Base-by-base conservation (phyloP, 2,888 invertebrate genomes). In the Myopa tessellatipennis region DNA sequence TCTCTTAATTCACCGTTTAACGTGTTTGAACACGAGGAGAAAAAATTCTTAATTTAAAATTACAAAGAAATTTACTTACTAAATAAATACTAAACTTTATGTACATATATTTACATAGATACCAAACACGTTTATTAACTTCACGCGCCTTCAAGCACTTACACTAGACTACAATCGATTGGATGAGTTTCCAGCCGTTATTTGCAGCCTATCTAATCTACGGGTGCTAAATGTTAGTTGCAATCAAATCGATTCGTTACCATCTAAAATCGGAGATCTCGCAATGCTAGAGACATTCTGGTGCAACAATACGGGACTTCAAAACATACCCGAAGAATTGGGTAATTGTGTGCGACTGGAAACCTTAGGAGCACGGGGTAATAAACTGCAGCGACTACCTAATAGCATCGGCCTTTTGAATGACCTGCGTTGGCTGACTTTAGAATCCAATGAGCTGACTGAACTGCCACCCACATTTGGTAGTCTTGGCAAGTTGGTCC, bases 101-200 rank as follows among this genome's bases (percentile, higher is more conserved):
- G n/a, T 55, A 55, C 14, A 50, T 50, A 50, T 50, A 55, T 55
- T n/a, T 16, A 55, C n/a, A 55, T 55, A 89, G 84, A 82, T 91
- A 26, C 91, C 91, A 58, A 88, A 89, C 65, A 89, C 90, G 83
- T 88, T 94, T 78, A 89, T 89, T 40, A 89, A 90, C 77, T 87
- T 93, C 69, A 84, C 90, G 73, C 92, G 92, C 80, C 86, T 94
- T 45, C 92, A 92, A 73, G 91, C 92, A 34, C 88, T 94, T 78
- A 92, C 93, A 6, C 85, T 94, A 83, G 93, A 93, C 84, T 93
- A 92, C 85, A 94, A 94, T 85, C 91, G 91, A 79, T 89, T 94
- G 78, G 90, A 89, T 79, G 89, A 89, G 34, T 90, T 93, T 84
- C 94, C 94, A 1, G 82, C 90, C n/a, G 91, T 91, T 81, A 90